phyloP scores from a whole-genome alignment of 1,140 invertebrate genomes.

The Vanessa atalanta region DNA sequence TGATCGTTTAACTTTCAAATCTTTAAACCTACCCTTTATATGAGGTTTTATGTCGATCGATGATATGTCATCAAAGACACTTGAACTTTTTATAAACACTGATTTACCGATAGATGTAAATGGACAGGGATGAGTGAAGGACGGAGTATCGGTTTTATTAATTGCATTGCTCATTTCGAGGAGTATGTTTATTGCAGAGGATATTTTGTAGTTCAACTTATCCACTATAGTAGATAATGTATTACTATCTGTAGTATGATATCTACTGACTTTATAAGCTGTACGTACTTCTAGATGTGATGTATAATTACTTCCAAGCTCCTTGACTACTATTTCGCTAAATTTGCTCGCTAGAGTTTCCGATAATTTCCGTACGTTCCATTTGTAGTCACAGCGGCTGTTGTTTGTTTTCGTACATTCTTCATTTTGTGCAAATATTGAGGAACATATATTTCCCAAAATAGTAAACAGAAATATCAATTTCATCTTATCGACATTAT shows the following conservation, averaged over 20 bases:
- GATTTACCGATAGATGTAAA: slow-evolving; percentile 76
- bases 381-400: slow-evolving; percentile 63
- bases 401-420: slow-evolving; percentile 59
- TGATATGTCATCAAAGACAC: slow-evolving; percentile 59
- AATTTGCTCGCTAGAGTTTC: slow-evolving; percentile 66
- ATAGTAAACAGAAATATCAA: slow-evolving; percentile 61
- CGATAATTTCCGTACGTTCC: slow-evolving; percentile 60
- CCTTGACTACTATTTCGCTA: slow-evolving; percentile 64
- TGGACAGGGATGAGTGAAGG: slow-evolving; percentile 77
- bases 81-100: slow-evolving; percentile 67
- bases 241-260: slow-evolving; percentile 57
- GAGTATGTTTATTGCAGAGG: slow-evolving; percentile 67
- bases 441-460: slow-evolving; percentile 36
- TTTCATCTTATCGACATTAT: slow-evolving; percentile 70
- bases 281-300: slow-evolving; percentile 64
- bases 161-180: slow-evolving; percentile 67
- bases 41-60: slow-evolving; percentile 57
- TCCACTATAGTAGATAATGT: slow-evolving; percentile 60
- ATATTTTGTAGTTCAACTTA: slow-evolving; percentile 68
- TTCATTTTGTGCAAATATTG: slow-evolving; percentile 59
- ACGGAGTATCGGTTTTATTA: slow-evolving; percentile 60
- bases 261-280: slow-evolving; percentile 62
- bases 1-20: slow-evolving; percentile 77
- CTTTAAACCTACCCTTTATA: slow-evolving; percentile 66
- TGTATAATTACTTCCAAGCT: slow-evolving; percentile 69